Conservation (phyloP, 2,113 vertebrate species). For the Xiphias gladius region DNA sequence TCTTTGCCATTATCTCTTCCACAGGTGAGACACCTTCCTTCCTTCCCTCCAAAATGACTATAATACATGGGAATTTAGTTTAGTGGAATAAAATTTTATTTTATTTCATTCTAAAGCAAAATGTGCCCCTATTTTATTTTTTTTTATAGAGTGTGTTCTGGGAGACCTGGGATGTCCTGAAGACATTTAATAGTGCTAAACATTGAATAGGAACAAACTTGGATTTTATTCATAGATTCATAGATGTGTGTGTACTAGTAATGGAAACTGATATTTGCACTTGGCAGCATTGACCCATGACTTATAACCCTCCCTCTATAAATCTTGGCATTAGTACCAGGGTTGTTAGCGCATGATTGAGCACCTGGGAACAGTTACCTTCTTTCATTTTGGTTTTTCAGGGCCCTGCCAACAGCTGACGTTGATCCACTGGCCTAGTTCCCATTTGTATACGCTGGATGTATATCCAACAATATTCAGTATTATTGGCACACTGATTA, state of each 20-base stretch:
- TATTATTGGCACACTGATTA: background rate
- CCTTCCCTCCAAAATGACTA: background rate
- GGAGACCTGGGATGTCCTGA: background rate
- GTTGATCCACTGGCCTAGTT: slow-evolving; percentile 21
- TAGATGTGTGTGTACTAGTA: background rate
- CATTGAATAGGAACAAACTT: background rate
- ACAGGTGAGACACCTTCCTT: slow-evolving; percentile 86
- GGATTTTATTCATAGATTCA: background rate
- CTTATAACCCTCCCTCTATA: background rate
- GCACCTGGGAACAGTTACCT: background rate
- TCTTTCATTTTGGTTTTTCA: slow-evolving; percentile 10
- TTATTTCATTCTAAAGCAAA: background rate
- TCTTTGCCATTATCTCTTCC: slow-evolving; percentile 95
- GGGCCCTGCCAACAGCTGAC: slow-evolving; percentile 17
- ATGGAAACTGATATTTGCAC: background rate
- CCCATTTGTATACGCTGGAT: background rate
- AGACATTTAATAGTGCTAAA: background rate
- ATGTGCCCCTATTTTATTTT: background rate
- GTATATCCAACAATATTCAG: slow-evolving; percentile 3
- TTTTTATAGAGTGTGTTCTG: background rate
- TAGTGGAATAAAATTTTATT: background rate
- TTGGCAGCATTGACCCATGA: slow-evolving; percentile 5
- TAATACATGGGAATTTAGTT: background rate
- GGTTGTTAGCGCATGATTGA: slow-evolving; percentile 5
- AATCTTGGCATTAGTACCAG: background rate